These are phyloP conservation scores for Caenorhabditis parvicauda DNA, from an alignment of 2,888 invertebrate genomes.

Conservation along the genomic window DNA sequence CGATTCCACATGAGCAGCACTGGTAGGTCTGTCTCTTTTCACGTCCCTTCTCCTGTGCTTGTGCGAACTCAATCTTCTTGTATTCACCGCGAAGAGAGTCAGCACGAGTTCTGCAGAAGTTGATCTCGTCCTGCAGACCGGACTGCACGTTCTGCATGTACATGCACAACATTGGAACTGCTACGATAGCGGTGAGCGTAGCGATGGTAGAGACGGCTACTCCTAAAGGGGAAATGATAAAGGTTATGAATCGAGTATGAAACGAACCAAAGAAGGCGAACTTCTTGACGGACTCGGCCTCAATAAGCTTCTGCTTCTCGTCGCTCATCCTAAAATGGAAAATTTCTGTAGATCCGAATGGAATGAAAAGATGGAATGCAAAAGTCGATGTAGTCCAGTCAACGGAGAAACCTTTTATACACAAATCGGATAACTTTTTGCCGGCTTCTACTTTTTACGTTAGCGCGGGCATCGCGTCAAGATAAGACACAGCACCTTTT, in stretches of 20 bases:
- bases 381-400: too few relatives aligned
- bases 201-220: slow-evolving; percentile 41
- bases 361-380: too few relatives aligned
- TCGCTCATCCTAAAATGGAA: slow-evolving; percentile 34
- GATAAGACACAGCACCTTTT: too few relatives aligned
- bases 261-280: slow-evolving; percentile 57
- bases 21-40: slow-evolving; percentile 44
- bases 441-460: too few relatives aligned
- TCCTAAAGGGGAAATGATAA: background rate
- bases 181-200: slow-evolving; percentile 41
- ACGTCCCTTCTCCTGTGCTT: slow-evolving; percentile 26
- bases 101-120: slow-evolving; percentile 48
- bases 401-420: too few relatives aligned
- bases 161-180: slow-evolving; percentile 44
- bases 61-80: slow-evolving; percentile 37
- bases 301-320: slow-evolving; percentile 44
- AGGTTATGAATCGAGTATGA: background rate
- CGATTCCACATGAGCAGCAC: slow-evolving; percentile 46
- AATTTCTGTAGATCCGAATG: too few relatives aligned
- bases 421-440: too few relatives aligned
- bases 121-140: slow-evolving; percentile 52
- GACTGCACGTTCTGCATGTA: slow-evolving; percentile 54
- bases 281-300: slow-evolving; percentile 55
- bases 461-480: too few relatives aligned
- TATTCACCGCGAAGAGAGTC: slow-evolving; percentile 47